Percentiles rank a stretch among this genome's conserved stretches.
These are phyloP conservation scores for Thunnus thynnus DNA, from an alignment of 2,113 vertebrate genomes.

Conservation along the genomic window DNA sequence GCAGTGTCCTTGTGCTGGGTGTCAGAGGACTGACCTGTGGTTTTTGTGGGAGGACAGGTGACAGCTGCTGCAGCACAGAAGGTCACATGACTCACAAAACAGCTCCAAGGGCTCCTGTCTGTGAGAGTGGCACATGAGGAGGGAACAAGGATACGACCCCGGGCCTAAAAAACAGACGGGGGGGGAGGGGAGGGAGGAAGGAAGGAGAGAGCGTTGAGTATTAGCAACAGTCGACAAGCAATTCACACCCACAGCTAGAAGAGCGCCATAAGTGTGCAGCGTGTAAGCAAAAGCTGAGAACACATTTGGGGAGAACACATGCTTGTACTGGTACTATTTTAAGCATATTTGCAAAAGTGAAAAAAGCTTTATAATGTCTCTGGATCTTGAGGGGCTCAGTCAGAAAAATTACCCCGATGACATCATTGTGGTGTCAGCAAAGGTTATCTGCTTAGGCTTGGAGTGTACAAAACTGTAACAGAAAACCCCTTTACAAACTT, in stretches of 20 bases:
- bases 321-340: neutral
- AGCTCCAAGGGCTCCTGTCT: constrained; percentile 88
- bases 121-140: constrained; percentile 85
- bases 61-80: constrained; percentile 88
- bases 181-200: neutral
- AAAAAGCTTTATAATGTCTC: too few relatives aligned
- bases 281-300: neutral
- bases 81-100: constrained; percentile 88
- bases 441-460: neutral
- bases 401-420: neutral
- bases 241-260: constrained; percentile 34
- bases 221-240: constrained; percentile 43
- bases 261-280: neutral
- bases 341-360: neutral
- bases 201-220: neutral
- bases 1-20: constrained; percentile 72
- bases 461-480: neutral
- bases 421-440: neutral
- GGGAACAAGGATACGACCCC: constrained; percentile 77
- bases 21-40: constrained; percentile 84
- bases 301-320: too few relatives aligned
- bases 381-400: too few relatives aligned
- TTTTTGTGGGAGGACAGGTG: constrained; percentile 88
- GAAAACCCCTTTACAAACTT: neutral
- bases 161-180: constrained; percentile 71